These are phyloP conservation scores for Limnephilus marmoratus DNA, from an alignment of 2,888 invertebrate genomes.

Conservation along the genomic window DNA sequence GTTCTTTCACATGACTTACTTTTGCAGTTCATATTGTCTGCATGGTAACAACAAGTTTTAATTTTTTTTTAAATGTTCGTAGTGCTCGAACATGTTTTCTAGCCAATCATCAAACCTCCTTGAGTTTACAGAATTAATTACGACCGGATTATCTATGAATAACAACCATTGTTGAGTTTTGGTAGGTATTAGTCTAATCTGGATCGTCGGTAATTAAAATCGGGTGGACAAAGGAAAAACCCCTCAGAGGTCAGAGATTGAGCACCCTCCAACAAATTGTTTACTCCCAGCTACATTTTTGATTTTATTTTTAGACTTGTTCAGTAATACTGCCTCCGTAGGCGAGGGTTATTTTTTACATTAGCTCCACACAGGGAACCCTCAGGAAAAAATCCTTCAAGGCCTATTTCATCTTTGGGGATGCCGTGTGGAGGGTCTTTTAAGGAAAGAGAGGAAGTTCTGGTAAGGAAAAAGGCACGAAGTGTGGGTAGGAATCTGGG, in stretches of 20 bases:
- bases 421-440: too few species aligned
- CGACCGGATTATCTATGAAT: background rate
- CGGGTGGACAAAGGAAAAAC: background rate
- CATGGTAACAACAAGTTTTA: too few species aligned
- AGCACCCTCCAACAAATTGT: background rate
- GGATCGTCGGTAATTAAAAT: slow-evolving; percentile 14
- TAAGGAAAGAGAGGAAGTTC: too few species aligned
- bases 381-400: too few species aligned
- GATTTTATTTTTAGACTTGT: background rate
- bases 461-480: too few species aligned
- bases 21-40: background rate
- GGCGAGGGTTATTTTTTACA: background rate
- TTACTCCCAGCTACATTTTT: background rate
- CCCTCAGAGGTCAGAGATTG: background rate
- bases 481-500: too few species aligned
- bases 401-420: too few species aligned
- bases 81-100: background rate
- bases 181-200: slow-evolving; percentile 15
- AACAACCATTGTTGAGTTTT: slow-evolving; percentile 13
- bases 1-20: too few species aligned
- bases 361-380: too few species aligned
- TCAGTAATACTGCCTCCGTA: background rate
- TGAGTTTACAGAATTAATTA: background rate
- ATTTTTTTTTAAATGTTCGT: background rate
- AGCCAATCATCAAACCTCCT: background rate